Evolutionary conservation across 2,888 invertebrate species (phyloP), one percentile per base, ranked within the genome.

Genomic region (Junonia oenone): DNA sequence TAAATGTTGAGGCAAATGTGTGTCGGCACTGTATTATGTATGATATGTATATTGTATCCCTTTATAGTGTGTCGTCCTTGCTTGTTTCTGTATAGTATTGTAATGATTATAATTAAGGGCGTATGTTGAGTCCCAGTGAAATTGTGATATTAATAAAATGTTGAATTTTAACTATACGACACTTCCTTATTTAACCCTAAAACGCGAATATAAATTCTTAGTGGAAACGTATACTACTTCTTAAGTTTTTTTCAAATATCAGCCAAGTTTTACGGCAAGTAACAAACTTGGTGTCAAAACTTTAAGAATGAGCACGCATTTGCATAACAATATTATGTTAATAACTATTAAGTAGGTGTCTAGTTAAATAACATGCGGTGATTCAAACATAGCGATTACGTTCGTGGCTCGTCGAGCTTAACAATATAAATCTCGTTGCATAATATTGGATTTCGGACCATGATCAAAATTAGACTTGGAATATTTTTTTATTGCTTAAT

Each of bases 141-240:
- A 83, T 81, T 89, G 89, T 90, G 89, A 90, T 89, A 90, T 87
- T 83, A 89, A 82, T 83, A 85, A 84, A 83, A 78, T 77, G 82
- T 85, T 84, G 81, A 64, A 68, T 69, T 66, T 78, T 81, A 78
- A 71, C 63, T 66, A 56, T 33, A 45, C 3, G 14, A 66, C 66
- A 58, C 59, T 61, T 61, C 66, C 58, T 66, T 47, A 19, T 54
- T 29, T 48, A 54, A 58, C 45, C 63, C 63, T 47, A 11, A 11
- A 29, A 29, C n/a, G n/a, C n/a, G n/a, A n/a, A n/a, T n/a, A n/a
- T n/a, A n/a, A n/a, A n/a, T n/a, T n/a, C n/a, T n/a, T n/a, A n/a
- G n/a, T n/a, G n/a, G n/a, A n/a, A n/a, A n/a, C n/a, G n/a, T n/a
- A n/a, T n/a, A n/a, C n/a, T n/a, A n/a, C n/a, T n/a, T n/a, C n/a